A percentile compares a stretch with the other conserved stretches of the same genome.
phyloP scores from a whole-genome alignment of 2,888 invertebrate species.

The Drosophila dives region DNA sequence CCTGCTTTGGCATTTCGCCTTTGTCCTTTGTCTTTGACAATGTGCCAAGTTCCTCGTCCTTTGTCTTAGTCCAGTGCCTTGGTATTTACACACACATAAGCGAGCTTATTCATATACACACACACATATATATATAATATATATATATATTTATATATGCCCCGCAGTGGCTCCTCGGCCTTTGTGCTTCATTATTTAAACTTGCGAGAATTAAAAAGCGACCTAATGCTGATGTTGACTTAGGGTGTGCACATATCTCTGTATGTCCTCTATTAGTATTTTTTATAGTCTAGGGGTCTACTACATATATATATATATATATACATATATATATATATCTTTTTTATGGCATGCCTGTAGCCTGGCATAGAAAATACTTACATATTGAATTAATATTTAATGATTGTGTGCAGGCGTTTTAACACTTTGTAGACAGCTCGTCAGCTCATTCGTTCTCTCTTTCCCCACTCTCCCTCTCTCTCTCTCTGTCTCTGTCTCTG shows the following conservation, averaged over 20 bases:
- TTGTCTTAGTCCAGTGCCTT: conserved; percentile 22
- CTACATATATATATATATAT: conserved; percentile 4
- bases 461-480: not conserved
- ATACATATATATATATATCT: not conserved
- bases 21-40: conserved; percentile 34
- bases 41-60: conserved; percentile 10
- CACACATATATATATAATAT: not conserved
- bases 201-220: conserved; percentile 58
- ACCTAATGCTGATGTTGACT: conserved; percentile 54
- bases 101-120: conserved; percentile 43
- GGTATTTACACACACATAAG: conserved; percentile 49
- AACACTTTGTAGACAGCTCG: conserved; percentile 68
- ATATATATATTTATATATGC: conserved; percentile 1
- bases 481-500: not conserved
- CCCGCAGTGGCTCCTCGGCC: conserved; percentile 1
- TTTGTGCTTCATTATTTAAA: conserved; percentile 35
- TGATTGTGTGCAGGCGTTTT: conserved; percentile 74
- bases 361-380: conserved; percentile 20
- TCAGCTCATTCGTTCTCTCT: conserved; percentile 11
- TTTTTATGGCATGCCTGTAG: conserved; percentile 22
- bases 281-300: not conserved
- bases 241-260: not conserved
- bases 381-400: conserved; percentile 70
- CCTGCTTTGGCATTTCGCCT: conserved; percentile 61
- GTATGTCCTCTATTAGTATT: not conserved